Base-by-base conservation (phyloP, 1,140 invertebrate species). In the Hylaeus anthracinus region DNA sequence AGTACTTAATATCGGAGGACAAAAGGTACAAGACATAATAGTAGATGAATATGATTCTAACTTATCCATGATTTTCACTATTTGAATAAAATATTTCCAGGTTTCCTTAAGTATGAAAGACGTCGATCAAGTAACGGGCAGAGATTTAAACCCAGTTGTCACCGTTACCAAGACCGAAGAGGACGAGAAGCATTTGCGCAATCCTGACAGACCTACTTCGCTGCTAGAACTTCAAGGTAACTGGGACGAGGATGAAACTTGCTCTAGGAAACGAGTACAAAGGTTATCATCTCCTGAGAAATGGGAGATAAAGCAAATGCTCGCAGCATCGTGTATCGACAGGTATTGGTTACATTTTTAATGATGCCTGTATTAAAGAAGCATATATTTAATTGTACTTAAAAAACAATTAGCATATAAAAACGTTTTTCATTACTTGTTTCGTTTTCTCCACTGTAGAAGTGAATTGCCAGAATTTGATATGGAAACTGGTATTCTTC, bases 51-150 rank as follows among this genome's bases (percentile, higher is more conserved):
- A 53, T 53, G 5, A 71, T 64, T 72, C 72, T 64, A 66, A 39
- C 8, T 10, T 43, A 73, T 76, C 45, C 3, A 14, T 55, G 71
- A 61, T 8, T 60, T 56, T 61, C 48, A 3, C 56, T 5, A 64
- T 74, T 81, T 51, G 9, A 26, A 51, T 78, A 5, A 14, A 53
- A 14, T 73, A 75, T 63, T 77, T 71, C 26, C 53, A 91, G 89
- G 76, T 98, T 0, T 99, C 98, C 60, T 94, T 99, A 6, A 99
- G 98, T 37, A 99, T 99, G 97, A 99, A 99, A 94, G 99, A 99
- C 94, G 99, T 99, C 0, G 98, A 99, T 91, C 99, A 99, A 93
- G 96, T 97, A 45, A 97, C 96, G 3, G 99, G 99, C 1, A 96
- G 96, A 91, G 99, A 99, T 95, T 94, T 99, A 4, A 99, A 99